Evolutionary conservation across 2,888 invertebrate genomes (phyloP).

Genomic region (Dicyrtoma fusca): DNA sequence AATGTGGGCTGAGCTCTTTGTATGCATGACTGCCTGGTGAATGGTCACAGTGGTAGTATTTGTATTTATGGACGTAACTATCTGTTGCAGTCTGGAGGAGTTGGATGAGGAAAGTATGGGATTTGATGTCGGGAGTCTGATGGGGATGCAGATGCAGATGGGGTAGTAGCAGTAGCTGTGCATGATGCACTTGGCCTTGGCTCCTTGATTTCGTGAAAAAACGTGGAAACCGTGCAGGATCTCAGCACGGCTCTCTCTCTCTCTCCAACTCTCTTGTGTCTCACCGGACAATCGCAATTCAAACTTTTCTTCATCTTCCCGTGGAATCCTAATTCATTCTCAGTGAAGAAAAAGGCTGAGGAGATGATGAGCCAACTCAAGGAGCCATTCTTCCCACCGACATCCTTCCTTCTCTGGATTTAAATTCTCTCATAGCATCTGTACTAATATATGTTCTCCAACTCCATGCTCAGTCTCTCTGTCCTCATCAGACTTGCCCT

Average conservation of each 20-base stretch:
- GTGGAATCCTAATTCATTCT: slow-evolving; percentile 35
- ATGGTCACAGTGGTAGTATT: neutral
- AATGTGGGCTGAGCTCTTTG: too few relatives aligned
- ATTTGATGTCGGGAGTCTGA: neutral
- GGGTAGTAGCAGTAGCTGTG: slow-evolving; percentile 31
- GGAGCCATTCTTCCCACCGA: slow-evolving; percentile 29
- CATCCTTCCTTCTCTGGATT: neutral
- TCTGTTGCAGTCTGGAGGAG: slow-evolving; percentile 4
- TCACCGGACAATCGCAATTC: slow-evolving; percentile 31
- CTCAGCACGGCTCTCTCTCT: slow-evolving; percentile 27
- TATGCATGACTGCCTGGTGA: neutral
- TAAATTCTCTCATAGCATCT: too few relatives aligned
- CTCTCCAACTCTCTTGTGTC: neutral
- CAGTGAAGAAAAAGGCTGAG: slow-evolving; percentile 19
- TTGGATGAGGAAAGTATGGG: too few relatives aligned
- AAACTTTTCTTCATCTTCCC: slow-evolving; percentile 30
- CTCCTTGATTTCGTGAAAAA: slow-evolving; percentile 45
- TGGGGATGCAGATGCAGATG: neutral
- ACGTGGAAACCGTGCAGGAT: slow-evolving; percentile 37
- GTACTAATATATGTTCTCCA: too few relatives aligned
- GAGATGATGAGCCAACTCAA: slow-evolving; percentile 1
- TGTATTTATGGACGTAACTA: neutral
- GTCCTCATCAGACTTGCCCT: slow-evolving; percentile 34
- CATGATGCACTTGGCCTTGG: slow-evolving; percentile 49
- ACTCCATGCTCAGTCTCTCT: too few relatives aligned